Percentiles rank a stretch among this genome's conserved stretches.
Evolutionary conservation across 2,113 vertebrate genomes (phyloP).

Genomic region (Dasyurus viverrinus): DNA sequence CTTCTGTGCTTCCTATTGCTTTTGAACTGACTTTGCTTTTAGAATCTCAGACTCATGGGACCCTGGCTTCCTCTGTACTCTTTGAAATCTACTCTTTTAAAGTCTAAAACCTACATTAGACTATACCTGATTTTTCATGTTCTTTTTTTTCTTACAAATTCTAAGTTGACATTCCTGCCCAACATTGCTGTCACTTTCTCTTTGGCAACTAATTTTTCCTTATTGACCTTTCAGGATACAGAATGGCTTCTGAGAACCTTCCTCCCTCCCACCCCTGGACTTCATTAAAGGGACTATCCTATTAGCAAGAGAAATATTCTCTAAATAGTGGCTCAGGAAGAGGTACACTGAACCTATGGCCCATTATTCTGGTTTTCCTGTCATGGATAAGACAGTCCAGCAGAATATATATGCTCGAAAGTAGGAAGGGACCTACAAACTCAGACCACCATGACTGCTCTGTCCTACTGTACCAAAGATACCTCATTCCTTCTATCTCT

Average conservation of each 20-base stretch:
- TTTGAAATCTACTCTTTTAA: neutral
- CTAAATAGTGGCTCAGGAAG: neutral
- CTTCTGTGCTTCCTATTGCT: neutral
- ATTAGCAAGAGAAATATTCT: neutral
- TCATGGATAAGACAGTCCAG: neutral
- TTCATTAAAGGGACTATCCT: neutral
- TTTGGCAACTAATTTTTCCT: neutral
- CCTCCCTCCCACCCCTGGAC: neutral
- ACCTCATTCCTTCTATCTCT: neutral
- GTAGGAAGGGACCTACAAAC: neutral
- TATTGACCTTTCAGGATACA: neutral
- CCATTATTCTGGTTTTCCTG: neutral
- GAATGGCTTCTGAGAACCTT: neutral
- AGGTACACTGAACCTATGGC: neutral
- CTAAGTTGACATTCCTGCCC: neutral
- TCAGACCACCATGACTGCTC: neutral
- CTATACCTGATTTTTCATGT: neutral
- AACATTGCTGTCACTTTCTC: neutral
- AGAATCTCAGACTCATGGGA: neutral
- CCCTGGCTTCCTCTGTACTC: neutral
- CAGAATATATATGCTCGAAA: neutral
- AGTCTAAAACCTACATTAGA: neutral
- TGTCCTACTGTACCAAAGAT: neutral
- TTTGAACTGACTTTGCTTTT: neutral
- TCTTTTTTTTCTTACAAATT: neutral